phyloP scores from a whole-genome alignment of 2,888 invertebrate species.

The Pseudolycoriella hygida region DNA sequence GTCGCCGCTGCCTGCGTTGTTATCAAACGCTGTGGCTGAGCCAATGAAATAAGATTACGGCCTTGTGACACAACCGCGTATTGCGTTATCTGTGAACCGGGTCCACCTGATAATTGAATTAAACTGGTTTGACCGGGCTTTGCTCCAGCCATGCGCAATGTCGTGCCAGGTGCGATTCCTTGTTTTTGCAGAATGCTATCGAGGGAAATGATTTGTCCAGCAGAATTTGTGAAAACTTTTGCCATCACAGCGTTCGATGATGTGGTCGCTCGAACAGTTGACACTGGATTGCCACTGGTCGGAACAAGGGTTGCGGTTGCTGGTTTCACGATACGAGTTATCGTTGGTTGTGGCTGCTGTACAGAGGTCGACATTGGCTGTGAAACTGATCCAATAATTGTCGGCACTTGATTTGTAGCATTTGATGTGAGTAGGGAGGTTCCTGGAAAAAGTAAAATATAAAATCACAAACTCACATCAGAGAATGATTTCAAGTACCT shows the following conservation, averaged over 20 bases:
- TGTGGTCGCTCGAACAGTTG: conserved; percentile 2
- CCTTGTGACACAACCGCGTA: conserved; percentile 34
- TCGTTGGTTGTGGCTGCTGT: conserved; percentile 1
- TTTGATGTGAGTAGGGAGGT: neutral
- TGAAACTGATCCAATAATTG: conserved; percentile 12
- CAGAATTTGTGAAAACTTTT: conserved; percentile 53
- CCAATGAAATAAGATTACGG: conserved; percentile 27
- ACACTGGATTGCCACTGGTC: conserved; percentile 7
- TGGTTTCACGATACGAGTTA: conserved; percentile 15
- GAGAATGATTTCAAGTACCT: neutral
- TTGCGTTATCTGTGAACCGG: conserved; percentile 27
- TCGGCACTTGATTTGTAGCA: neutral
- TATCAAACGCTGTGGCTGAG: conserved; percentile 18
- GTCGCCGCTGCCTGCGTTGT: conserved; percentile 14
- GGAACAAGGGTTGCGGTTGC: conserved; percentile 7
- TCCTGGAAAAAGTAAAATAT: neutral
- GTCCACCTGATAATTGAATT: conserved; percentile 31
- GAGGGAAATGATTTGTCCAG: conserved; percentile 25
- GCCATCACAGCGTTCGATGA: conserved; percentile 38
- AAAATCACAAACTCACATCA: neutral
- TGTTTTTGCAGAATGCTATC: conserved; percentile 23
- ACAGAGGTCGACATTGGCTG: neutral
- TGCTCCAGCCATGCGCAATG: conserved; percentile 29
- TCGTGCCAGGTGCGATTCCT: conserved; percentile 21
- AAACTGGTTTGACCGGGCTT: conserved; percentile 32